These are phyloP conservation scores for Sebastes hubbsi DNA, from an alignment of 2,797 vertebrate genomes.

Conservation along the genomic window DNA sequence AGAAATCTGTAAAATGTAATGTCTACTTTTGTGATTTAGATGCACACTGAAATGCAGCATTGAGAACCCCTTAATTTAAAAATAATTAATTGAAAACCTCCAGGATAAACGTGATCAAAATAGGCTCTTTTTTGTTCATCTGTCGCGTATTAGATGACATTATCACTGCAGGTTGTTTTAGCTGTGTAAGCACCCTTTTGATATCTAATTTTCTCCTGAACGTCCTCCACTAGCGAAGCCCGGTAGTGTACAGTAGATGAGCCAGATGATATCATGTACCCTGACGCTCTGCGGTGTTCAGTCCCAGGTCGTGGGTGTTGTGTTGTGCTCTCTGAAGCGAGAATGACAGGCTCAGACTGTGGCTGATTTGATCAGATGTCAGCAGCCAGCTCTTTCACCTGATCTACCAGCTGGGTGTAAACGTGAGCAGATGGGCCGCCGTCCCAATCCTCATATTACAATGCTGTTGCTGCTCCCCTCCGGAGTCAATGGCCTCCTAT, in stretches of 20 bases:
- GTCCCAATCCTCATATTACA: conserved; percentile 82
- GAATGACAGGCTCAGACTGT: conserved; percentile 67
- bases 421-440: conserved; percentile 83
- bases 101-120: not conserved
- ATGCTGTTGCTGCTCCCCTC: conserved; percentile 60
- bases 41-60: not conserved
- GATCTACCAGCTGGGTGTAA: conserved; percentile 80
- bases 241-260: not conserved
- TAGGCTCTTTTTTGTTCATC: not conserved
- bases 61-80: not conserved
- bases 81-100: not conserved
- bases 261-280: conserved; percentile 34
- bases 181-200: not conserved
- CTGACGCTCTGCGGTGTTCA: conserved; percentile 15
- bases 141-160: not conserved
- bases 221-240: not conserved
- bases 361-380: conserved; percentile 78
- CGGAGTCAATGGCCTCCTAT: conserved; percentile 49
- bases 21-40: not conserved
- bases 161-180: not conserved
- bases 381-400: conserved; percentile 82
- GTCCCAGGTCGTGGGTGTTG: conserved; percentile 55
- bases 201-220: conserved; percentile 2
- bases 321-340: conserved; percentile 68
- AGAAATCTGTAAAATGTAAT: conserved; percentile 2